Base-by-base conservation (phyloP, 2,797 vertebrate species). In the Mastacembelus armatus region DNA sequence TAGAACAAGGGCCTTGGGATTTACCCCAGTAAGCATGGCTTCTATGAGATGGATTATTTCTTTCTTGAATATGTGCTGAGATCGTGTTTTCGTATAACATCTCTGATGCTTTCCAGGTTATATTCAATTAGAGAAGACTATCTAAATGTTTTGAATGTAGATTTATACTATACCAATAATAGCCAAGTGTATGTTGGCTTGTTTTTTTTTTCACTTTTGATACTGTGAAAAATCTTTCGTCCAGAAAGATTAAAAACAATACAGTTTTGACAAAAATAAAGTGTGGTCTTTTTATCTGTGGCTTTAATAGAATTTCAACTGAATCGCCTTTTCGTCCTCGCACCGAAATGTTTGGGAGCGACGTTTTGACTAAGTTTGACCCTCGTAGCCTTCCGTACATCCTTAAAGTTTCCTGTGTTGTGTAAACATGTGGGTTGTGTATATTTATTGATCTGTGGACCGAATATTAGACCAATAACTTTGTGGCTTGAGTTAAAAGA, bases 181-280 rank as follows among this genome's bases (percentile, higher is more conserved):
- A 88, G 93, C 93, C 93, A 92, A 93, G 86, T 93, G 90, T 93
- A 93, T 92, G 91, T 93, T 93, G 94, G 93, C 92, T 91, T 91
- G 84, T 92, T 91, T 86, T 81, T 84, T 88, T 80, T 89, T 90
- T 75, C 94, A 94, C 93, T 96, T 97, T 97, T 96, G 94, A 97
- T 97, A 96, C 95, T 96, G 96, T 97, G 95, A 96, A 96, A 94
- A 93, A 95, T 96, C 95, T 96, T 97, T 96, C 95, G 68, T 92
- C 92, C 81, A 48, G 95, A 95, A 96, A 96, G 95, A 96, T 96
- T 94, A 94, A 94, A 87, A 94, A 95, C 93, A 94, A 93, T 91
- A 93, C 94, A 91, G 90, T 96, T 96, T 96, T 95, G 92, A 94
- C 91, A 94, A 93, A 83, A 88, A 74, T 78, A 71, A 81, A 85